Evolutionary conservation across 2,113 vertebrate genomes (phyloP), one percentile per base, ranked within the genome.

Genomic region (Mugil cephalus): DNA sequence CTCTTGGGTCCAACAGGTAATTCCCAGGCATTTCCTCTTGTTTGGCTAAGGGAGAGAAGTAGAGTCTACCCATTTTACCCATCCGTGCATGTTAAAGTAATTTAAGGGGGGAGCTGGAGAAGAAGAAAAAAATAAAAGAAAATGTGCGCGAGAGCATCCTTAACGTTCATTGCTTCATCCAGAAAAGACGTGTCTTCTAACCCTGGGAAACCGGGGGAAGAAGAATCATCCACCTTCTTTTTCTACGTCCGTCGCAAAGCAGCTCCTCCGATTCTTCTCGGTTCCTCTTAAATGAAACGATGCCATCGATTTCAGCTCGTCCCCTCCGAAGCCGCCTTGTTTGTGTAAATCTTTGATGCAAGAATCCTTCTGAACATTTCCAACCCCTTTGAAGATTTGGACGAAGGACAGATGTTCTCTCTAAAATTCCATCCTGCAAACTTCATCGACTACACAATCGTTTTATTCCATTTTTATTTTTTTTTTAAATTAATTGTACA

Each of bases 1-100:
- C 83, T 80, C 78, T 78, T 0, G 70, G 84, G 84, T 74, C 77
- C 80, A 75, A 59, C 87, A 90, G 91, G 91, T 92, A 87, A 92
- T 90, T 93, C 89, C 87, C 84, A 89, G 77, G 87, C 81, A 89
- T 90, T 88, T 90, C 88, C 83, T 64, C 77, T 76, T 85, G 82
- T 91, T 91, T 89, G 70, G 73, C 62, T 77, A 52, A 62, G 63
- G 38, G 19, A 50, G 59, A 66, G 82, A 69, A 76, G 54, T 4
- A 63, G 46, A 7, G 13, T 60, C 80, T 55, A 63, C 74, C 84
- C 76, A 19, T 60, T 79, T 52, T 72, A 47, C 82, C 86, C 74
- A 79, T 85, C 84, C 35, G 1, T 64, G 84, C 69, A 58, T 92
- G 90, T 83, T 91, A 85, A 90, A 91, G 65, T 83, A 88, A 90